Percentiles rank a stretch among this genome's conserved stretches.
These are phyloP conservation scores for Neogale vison DNA, from an alignment of 2,113 vertebrate species.

Conservation along the genomic window DNA sequence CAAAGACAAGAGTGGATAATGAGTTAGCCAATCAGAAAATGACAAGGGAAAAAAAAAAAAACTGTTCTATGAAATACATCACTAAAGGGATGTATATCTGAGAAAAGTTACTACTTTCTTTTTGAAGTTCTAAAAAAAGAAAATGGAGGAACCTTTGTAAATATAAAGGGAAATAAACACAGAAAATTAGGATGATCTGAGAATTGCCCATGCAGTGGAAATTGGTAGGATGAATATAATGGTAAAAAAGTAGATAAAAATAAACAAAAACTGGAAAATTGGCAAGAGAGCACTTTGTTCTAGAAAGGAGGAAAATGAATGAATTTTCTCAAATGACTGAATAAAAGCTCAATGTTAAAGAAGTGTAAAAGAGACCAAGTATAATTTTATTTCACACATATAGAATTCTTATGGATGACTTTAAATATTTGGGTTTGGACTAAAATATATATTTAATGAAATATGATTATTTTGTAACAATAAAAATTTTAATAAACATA, in stretches of 20 bases:
- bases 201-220: neutral
- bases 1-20: neutral
- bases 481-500: neutral
- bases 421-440: neutral
- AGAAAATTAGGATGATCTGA: neutral
- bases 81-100: neutral
- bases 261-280: neutral
- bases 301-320: neutral
- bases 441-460: neutral
- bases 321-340: neutral
- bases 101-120: neutral
- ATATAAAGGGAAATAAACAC: neutral
- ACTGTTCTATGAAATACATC: neutral
- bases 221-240: neutral
- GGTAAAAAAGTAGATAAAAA: neutral
- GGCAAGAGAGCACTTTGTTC: neutral
- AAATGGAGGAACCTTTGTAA: neutral
- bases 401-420: neutral
- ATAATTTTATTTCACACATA: neutral
- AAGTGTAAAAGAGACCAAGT: neutral
- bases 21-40: neutral
- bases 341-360: neutral
- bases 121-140: neutral
- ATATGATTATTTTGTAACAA: neutral
- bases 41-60: neutral